Base-by-base conservation (phyloP, 1,140 invertebrate species). In the Bathynomus jamesi region DNA sequence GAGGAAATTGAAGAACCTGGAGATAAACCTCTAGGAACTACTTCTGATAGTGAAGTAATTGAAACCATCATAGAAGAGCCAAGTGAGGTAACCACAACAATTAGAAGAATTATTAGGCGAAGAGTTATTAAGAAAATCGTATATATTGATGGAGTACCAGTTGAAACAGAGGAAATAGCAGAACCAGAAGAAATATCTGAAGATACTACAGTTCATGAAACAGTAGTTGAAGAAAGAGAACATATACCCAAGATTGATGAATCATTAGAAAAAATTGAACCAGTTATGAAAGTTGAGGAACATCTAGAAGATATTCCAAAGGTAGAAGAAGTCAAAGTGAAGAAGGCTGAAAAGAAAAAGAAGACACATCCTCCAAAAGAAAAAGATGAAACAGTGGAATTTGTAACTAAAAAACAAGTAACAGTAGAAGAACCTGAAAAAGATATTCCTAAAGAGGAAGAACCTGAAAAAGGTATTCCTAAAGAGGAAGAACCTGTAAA, bases 81-180 rank as follows among this genome's bases (percentile, higher is more conserved):
- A 1, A 53, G 13, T 53, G 40, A 17, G 2, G 21, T 53, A 53
- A 53, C 40, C 5, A 17, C 40, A 17, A 53, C 53, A 21, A 60
- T 61, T 8, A 11, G 31, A 21, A 17, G 70, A 61, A 67, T 61
- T 28, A 67, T 72, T 32, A 25, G 67, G 11, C 67, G 32, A 60
- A 65, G 53, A 61, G 61, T 69, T 28, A 69, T 61, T 10, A 68
- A 65, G 21, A 75, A 62, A 13, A 68, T 75, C 27, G 21, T 67
- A 3, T 66, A 66, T n/a, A 63, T 68, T 62, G 65, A 71, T 62
- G 66, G 73, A 3, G 61, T 67, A 28, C 61, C 67, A 46, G 67
- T 73, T 10, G 72, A 73, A 65, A 69, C 67, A 10, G 65, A 68
- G 31, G 72, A 73, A 60, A 40, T 69, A 21, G 70, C 71, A 61